Percentiles rank a stretch among this genome's conserved stretches.
These are phyloP conservation scores for Eustalomyia histrio DNA, from an alignment of 2,888 invertebrate genomes.

Conservation along the genomic window DNA sequence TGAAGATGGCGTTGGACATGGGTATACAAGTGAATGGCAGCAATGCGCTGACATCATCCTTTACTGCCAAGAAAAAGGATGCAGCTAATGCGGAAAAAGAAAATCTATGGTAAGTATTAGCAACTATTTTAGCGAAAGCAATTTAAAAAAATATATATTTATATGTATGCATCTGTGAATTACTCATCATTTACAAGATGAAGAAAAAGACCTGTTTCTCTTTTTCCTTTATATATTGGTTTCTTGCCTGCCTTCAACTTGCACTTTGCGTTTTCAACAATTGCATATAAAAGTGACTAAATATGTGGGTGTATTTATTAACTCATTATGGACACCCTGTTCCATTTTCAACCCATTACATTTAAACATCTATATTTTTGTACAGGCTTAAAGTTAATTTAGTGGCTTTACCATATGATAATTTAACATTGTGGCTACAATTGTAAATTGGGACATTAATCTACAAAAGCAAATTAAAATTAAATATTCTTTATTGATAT, in stretches of 20 bases:
- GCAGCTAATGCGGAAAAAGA: constrained; percentile 75
- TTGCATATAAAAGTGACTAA: constrained; percentile 36
- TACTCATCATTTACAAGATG: constrained; percentile 37
- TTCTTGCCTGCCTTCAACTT: constrained; percentile 22
- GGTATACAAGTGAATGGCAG: constrained; percentile 76
- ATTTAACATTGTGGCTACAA: too few species aligned
- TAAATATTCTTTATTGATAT: too few species aligned
- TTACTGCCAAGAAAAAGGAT: constrained; percentile 77
- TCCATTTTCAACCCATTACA: too few species aligned
- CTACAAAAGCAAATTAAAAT: too few species aligned
- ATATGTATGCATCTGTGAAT: too few species aligned
- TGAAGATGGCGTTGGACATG: constrained; percentile 76
- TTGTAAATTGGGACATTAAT: too few species aligned
- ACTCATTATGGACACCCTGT: too few species aligned
- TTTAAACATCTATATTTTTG: too few species aligned
- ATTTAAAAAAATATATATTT: background rate
- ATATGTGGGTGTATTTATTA: constrained; percentile 59
- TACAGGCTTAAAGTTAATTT: too few species aligned
- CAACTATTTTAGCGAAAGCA: background rate
- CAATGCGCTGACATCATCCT: constrained; percentile 78
- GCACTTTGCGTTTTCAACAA: constrained; percentile 28
- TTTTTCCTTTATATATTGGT: constrained; percentile 6
- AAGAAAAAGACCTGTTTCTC: constrained; percentile 35
- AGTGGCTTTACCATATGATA: too few species aligned
- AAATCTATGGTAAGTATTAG: constrained; percentile 75